Evolutionary conservation across 35 echinoderm and acorn worm genomes (phyloP).

Genomic region (Lytechinus variegatus): DNA sequence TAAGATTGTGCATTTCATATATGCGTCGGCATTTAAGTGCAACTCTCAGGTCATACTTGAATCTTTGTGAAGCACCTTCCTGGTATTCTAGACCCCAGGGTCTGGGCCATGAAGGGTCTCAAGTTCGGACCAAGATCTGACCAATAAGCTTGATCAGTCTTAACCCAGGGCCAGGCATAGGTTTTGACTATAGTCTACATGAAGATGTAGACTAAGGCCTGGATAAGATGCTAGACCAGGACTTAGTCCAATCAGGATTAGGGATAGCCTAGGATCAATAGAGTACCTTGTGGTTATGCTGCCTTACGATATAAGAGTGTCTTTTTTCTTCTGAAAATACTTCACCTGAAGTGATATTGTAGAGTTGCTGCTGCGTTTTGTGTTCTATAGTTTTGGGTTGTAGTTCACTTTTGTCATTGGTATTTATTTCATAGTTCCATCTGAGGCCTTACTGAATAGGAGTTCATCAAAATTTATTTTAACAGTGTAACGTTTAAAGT

Average conservation of each 20-base stretch:
- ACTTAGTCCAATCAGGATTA: too few species aligned
- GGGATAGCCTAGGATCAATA: not conserved
- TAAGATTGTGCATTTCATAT: too few species aligned
- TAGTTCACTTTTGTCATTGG: not conserved
- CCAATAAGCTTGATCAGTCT: too few species aligned
- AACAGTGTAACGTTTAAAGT: not conserved
- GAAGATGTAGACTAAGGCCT: too few species aligned
- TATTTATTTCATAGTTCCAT: constrained; percentile 14
- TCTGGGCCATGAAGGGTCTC: too few species aligned
- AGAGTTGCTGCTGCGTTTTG: constrained; percentile 15
- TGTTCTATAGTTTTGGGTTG: not conserved
- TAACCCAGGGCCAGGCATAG: too few species aligned
- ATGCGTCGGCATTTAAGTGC: too few species aligned
- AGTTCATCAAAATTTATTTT: not conserved
- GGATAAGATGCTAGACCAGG: too few species aligned
- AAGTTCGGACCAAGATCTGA: not conserved
- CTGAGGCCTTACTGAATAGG: not conserved
- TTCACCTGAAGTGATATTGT: constrained; percentile 4
- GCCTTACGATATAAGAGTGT: constrained; percentile 10
- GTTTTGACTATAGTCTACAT: too few species aligned
- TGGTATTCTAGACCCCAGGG: too few species aligned
- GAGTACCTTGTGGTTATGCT: constrained; percentile 17
- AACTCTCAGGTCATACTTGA: too few species aligned
- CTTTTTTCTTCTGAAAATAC: not conserved
- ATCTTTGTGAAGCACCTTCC: too few species aligned